These are phyloP conservation scores for Pteruthius melanotis DNA, from an alignment of 2,113 vertebrate species.

Conservation along the genomic window DNA sequence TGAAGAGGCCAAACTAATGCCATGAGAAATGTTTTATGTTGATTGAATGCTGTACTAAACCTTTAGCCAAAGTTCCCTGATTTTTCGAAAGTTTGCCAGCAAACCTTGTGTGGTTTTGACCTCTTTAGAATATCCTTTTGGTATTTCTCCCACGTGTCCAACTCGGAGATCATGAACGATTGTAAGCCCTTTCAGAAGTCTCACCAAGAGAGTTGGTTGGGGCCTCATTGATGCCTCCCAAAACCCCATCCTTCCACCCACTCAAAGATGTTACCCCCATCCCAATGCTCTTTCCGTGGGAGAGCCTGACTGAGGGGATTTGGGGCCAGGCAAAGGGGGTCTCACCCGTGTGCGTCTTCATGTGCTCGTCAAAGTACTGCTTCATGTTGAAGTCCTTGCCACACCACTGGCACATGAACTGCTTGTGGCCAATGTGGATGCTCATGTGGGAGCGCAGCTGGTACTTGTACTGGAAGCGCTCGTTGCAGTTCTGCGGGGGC, in stretches of 20 bases:
- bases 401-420: conserved; percentile 86
- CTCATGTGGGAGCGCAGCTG: conserved; percentile 84
- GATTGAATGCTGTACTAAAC: background rate
- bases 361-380: conserved; percentile 83
- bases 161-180: background rate
- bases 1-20: background rate
- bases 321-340: background rate
- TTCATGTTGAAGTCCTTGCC: conserved; percentile 87
- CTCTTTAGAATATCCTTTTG: too few relatives aligned
- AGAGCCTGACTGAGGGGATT: background rate
- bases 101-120: background rate
- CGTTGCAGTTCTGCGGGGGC: conserved; percentile 83
- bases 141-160: background rate
- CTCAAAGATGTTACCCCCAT: fast-evolving
- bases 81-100: background rate
- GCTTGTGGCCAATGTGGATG: conserved; percentile 83
- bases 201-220: fast-evolving
- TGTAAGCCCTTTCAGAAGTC: background rate
- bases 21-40: background rate
- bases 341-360: conserved; percentile 81
- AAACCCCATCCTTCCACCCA: background rate
- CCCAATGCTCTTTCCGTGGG: fast-evolving
- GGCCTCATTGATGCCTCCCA: background rate
- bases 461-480: conserved; percentile 88
- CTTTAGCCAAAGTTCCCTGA: background rate